Percentiles rank a stretch among this genome's conserved stretches.
Evolutionary conservation across 2,113 vertebrate genomes (phyloP).

Genomic region (Anthoscopus minutus): DNA sequence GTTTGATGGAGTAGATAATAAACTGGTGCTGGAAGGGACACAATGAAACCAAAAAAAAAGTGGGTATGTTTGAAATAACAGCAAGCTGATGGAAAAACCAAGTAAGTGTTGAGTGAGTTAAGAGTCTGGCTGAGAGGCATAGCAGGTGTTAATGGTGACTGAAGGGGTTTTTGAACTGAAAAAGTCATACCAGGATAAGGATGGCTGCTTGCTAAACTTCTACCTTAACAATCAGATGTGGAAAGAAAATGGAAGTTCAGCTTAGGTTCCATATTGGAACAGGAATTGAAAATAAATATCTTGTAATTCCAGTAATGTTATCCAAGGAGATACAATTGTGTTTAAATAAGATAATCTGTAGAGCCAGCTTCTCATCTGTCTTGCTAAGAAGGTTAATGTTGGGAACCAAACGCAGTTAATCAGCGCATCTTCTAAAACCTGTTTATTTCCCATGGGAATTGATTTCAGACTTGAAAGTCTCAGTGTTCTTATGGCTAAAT

Average conservation of each 20-base stretch:
- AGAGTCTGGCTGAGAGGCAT: not conserved
- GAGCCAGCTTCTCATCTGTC: not conserved
- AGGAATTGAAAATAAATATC: not conserved
- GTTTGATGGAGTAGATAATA: not conserved
- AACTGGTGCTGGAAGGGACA: not conserved
- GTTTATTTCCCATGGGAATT: not conserved
- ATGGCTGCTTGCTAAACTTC: not conserved
- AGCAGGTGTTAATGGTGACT: not conserved
- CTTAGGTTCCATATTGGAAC: not conserved
- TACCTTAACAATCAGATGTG: too few relatives aligned
- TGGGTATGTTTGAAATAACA: not conserved
- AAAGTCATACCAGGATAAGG: not conserved
- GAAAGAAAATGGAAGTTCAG: not conserved
- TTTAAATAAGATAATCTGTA: not conserved
- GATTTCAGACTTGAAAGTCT: not conserved
- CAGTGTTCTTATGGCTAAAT: not conserved
- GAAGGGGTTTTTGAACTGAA: not conserved
- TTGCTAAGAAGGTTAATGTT: not conserved
- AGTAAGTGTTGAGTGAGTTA: not conserved
- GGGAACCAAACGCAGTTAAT: slow-evolving; percentile 3
- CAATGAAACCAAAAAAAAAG: not conserved
- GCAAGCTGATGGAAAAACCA: not conserved
- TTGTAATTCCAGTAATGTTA: not conserved
- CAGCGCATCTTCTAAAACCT: not conserved
- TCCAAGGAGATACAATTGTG: not conserved